These are phyloP conservation scores for Stegostoma tigrinum DNA, from an alignment of 2,113 vertebrate genomes.

Conservation along the genomic window DNA sequence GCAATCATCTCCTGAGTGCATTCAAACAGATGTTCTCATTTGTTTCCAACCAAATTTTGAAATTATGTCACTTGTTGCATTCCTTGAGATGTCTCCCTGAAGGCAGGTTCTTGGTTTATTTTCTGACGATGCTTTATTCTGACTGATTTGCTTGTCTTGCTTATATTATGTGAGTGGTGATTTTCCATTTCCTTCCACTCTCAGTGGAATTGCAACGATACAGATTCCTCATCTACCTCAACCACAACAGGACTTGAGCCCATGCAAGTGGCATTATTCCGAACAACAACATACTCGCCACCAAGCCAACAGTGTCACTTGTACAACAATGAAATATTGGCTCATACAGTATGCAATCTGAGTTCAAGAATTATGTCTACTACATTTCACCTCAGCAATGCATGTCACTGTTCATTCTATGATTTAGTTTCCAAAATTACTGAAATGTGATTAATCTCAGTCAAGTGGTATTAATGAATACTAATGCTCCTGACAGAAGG, in stretches of 20 bases:
- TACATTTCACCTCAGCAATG: neutral
- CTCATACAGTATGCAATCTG: neutral
- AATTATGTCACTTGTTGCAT: neutral
- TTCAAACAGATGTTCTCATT: neutral
- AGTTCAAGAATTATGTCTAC: neutral
- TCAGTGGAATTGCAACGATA: too few species aligned
- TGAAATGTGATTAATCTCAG: neutral
- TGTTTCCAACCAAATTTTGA: neutral
- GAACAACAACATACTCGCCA: too few species aligned
- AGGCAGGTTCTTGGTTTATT: too few species aligned
- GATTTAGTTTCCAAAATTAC: neutral
- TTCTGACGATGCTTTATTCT: too few species aligned
- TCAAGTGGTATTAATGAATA: conserved; percentile 2
- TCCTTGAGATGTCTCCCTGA: too few species aligned
- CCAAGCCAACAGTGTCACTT: too few species aligned
- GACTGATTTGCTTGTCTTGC: too few species aligned
- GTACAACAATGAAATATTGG: neutral
- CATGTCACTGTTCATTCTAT: neutral
- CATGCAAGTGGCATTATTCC: too few species aligned
- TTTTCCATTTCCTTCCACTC: too few species aligned
- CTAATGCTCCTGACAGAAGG: neutral
- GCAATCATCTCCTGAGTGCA: neutral
- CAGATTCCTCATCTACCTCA: too few species aligned
- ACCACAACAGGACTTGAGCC: too few species aligned
- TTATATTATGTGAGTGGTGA: too few species aligned